phyloP scores from a whole-genome alignment of 1,140 invertebrate species.

The Scaptodrosophila lebanonensis region DNA sequence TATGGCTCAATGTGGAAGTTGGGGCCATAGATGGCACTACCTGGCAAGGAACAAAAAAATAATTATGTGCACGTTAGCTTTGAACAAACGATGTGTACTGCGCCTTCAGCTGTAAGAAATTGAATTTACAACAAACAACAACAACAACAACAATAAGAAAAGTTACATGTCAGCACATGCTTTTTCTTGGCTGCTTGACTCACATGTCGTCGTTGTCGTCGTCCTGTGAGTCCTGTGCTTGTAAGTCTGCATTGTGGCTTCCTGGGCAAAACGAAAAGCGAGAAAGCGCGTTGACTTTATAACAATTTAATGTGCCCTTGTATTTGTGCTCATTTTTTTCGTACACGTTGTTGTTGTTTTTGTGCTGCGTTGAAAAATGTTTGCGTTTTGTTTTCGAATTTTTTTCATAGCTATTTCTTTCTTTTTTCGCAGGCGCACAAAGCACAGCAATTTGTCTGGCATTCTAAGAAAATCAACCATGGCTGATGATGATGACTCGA shows the following conservation, averaged over 20 bases:
- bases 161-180: constrained; percentile 44
- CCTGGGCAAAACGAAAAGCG: too few species aligned
- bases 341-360: constrained; percentile 19
- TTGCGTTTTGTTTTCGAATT: constrained; percentile 26
- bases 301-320: constrained; percentile 69
- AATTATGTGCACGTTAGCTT: constrained; percentile 27
- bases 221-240: constrained; percentile 17
- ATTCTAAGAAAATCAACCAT: constrained; percentile 42
- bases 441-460: constrained; percentile 51
- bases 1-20: too few species aligned
- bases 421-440: too few species aligned
- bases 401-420: too few species aligned
- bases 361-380: constrained; percentile 56
- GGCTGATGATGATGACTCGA: too few species aligned
- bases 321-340: constrained; percentile 4
- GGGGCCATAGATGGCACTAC: too few species aligned
- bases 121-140: constrained; percentile 69
- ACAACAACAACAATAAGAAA: too few species aligned
- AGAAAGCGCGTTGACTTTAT: constrained; percentile 62
- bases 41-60: too few species aligned
- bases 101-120: constrained; percentile 46
- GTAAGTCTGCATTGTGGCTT: too few species aligned
- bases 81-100: too few species aligned
- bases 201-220: constrained; percentile 32
- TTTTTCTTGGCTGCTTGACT: too few species aligned